Percentiles rank a stretch among this genome's conserved stretches.
Conservation (phyloP, 2,888 invertebrate genomes). For the Chesias legatella region DNA sequence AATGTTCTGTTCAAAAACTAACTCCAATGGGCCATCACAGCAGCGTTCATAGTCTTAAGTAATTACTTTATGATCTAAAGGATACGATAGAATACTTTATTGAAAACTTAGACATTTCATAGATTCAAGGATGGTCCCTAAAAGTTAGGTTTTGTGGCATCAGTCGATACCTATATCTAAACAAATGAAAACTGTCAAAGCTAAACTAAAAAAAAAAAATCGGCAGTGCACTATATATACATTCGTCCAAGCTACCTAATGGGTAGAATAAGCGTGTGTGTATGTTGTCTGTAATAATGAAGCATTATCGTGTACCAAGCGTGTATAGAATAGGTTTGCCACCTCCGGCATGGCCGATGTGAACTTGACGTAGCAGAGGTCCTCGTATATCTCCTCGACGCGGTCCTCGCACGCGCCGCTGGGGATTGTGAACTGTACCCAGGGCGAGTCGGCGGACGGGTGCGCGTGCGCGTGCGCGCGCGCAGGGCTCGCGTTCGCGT, state of each 20-base stretch:
- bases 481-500: slow-evolving; percentile 39
- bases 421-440: slow-evolving; percentile 85
- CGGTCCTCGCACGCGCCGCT: slow-evolving; percentile 80
- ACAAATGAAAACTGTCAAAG: neutral
- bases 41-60: too few relatives aligned
- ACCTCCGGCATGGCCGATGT: slow-evolving; percentile 86
- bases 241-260: slow-evolving; percentile 4
- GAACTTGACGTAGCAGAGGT: slow-evolving; percentile 92
- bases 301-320: slow-evolving; percentile 30
- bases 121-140: too few relatives aligned
- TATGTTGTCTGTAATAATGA: slow-evolving; percentile 3
- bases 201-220: slow-evolving; percentile 10
- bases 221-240: slow-evolving; percentile 12
- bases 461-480: slow-evolving; percentile 36
- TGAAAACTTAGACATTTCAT: too few relatives aligned
- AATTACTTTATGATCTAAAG: too few relatives aligned
- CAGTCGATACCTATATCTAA: neutral
- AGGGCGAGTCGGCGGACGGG: slow-evolving; percentile 72
- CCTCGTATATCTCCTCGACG: slow-evolving; percentile 93
- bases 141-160: too few relatives aligned
- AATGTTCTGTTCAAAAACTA: too few relatives aligned
- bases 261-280: too few relatives aligned
- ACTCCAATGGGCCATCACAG: too few relatives aligned
- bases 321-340: slow-evolving; percentile 32
- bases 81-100: too few relatives aligned